Conservation (phyloP, 1,140 invertebrate species). For the Diprion similis region DNA sequence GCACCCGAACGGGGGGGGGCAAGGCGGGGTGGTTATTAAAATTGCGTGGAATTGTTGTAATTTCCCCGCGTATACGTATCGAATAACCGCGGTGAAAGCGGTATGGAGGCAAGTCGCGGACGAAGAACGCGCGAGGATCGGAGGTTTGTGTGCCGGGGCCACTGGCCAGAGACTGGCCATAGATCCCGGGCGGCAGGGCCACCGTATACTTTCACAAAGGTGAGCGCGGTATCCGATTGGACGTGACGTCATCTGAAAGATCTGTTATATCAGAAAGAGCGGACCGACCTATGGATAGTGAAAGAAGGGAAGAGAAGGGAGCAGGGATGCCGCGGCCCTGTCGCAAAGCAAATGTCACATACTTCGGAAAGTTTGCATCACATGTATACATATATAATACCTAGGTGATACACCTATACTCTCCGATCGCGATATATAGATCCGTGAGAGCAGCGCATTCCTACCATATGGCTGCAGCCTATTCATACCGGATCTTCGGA, state of each 20-base stretch:
- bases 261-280: constrained; percentile 6
- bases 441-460: too few relatives aligned
- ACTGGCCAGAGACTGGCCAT: constrained; percentile 4
- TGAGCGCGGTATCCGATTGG: not conserved
- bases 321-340: too few relatives aligned
- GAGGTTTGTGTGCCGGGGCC: not conserved
- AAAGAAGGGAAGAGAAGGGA: not conserved
- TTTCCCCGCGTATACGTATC: too few relatives aligned
- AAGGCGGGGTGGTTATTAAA: too few relatives aligned
- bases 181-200: constrained; percentile 3
- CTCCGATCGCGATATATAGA: too few relatives aligned
- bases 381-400: not conserved
- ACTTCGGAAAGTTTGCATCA: not conserved
- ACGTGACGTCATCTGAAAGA: not conserved
- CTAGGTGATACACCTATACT: too few relatives aligned
- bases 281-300: not conserved
- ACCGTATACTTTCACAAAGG: constrained; percentile 1
- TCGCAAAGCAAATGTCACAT: not conserved
- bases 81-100: too few relatives aligned
- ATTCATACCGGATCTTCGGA: too few relatives aligned
- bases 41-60: too few relatives aligned
- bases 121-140: not conserved
- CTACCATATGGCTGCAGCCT: too few relatives aligned
- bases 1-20: too few relatives aligned
- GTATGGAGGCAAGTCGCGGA: not conserved